Evolutionary conservation across 2,797 vertebrate genomes (phyloP), one percentile per base, ranked within the genome.

Genomic region (Phoeniculus purpureus): DNA sequence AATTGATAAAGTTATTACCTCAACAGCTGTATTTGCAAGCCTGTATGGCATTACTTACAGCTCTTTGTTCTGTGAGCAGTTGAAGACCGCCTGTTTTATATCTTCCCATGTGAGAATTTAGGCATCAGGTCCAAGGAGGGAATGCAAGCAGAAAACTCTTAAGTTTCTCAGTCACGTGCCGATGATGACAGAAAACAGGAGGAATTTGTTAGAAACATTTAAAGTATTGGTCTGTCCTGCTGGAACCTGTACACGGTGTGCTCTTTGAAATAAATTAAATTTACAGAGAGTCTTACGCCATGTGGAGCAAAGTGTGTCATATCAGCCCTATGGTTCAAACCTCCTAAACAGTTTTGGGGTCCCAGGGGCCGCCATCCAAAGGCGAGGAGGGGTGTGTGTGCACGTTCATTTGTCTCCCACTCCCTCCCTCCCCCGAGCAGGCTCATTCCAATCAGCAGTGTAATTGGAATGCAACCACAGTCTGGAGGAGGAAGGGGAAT

Each of bases 401-500:
- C 25, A 58, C 37, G n/a, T 93, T 94, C 86, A 10, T 83, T 83
- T 75, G 87, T 32, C 88, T 90, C 90, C 77, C 68, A 92, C 72
- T 73, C 43, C 91, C 61, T 88, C 90, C 91, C 89, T 94, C 92
- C 94, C 92, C 93, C 94, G 92, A 91, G 87, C 87, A 94, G 94
- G 91, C 95, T 97, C 95, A 97, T 97, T 98, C 96, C 96, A 97
- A 91, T 97, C 96, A 95, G 93, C 94, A 96, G 91, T 97, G 96
- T 97, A 97, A 97, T 97, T 97, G 97, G 97, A 97, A 97, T 97
- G 96, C 96, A 97, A 91, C 96, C 96, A 94, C 93, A 95, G 59
- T 96, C 94, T 97, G 97, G 96, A 97, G 96, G 96, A 97, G 97
- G 96, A 96, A 97, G 94, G 92, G 94, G 90, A 96, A 96, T 96